Evolutionary conservation across 2,797 vertebrate genomes (phyloP).

Genomic region (Decapterus maruadsi): DNA sequence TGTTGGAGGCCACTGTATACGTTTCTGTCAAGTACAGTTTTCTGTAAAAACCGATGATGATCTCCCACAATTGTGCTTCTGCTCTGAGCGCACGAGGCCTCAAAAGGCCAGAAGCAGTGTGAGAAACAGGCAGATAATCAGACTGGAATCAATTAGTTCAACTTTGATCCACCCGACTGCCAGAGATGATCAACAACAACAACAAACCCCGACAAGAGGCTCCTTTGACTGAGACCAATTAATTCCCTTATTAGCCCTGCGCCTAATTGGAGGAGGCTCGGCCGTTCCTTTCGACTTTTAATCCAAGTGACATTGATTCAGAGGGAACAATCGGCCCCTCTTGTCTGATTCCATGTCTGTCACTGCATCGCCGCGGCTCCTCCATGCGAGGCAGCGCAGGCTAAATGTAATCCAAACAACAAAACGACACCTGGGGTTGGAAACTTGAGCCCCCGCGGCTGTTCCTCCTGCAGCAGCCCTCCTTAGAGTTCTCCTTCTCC

Average conservation of each 20-base stretch:
- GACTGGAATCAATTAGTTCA: slow-evolving; percentile 85
- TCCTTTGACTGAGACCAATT: slow-evolving; percentile 77
- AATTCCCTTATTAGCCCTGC: slow-evolving; percentile 72
- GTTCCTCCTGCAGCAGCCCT: slow-evolving; percentile 53
- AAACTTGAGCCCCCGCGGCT: slow-evolving; percentile 79
- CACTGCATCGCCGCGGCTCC: slow-evolving; percentile 60
- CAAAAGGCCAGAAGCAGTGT: slow-evolving; percentile 72
- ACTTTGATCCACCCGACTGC: slow-evolving; percentile 84
- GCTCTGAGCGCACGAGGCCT: slow-evolving; percentile 56
- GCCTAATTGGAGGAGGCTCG: slow-evolving; percentile 78
- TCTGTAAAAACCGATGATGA: slow-evolving; percentile 22
- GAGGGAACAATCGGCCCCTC: slow-evolving; percentile 73
- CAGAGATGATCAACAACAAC: slow-evolving; percentile 81
- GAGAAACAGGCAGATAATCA: slow-evolving; percentile 85
- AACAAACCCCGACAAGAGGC: slow-evolving; percentile 71
- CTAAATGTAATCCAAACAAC: slow-evolving; percentile 80
- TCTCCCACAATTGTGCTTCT: slow-evolving; percentile 18
- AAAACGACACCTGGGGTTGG: slow-evolving; percentile 83
- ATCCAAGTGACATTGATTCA: slow-evolving; percentile 83
- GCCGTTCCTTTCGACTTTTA: slow-evolving; percentile 80
- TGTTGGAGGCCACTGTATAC: too few species aligned
- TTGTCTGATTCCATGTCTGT: slow-evolving; percentile 76
- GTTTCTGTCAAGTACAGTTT: background rate
- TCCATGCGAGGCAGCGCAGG: slow-evolving; percentile 64
- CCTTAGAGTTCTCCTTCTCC: slow-evolving; percentile 30